phyloP scores from a whole-genome alignment of 1,140 invertebrate species.

The Drosophila kohkoa region DNA sequence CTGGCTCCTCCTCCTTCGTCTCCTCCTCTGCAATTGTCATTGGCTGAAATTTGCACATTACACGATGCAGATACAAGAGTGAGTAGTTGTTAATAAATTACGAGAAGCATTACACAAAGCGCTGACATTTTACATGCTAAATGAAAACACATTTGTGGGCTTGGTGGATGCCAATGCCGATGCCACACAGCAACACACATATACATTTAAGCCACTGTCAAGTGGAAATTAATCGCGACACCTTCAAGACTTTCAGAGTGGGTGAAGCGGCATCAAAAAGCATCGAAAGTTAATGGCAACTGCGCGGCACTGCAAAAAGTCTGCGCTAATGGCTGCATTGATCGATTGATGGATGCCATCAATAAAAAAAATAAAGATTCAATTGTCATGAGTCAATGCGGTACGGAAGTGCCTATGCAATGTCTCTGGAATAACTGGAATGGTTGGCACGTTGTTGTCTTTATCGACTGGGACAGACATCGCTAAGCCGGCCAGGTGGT shows the following conservation, averaged over 20 bases:
- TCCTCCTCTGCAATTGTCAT: slow-evolving; percentile 30
- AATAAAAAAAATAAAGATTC: slow-evolving; percentile 19
- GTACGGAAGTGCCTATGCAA: slow-evolving; percentile 33
- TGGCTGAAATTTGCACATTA: slow-evolving; percentile 16
- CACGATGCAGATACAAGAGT: slow-evolving; percentile 29
- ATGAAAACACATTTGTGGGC: slow-evolving; percentile 72
- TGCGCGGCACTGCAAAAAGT: slow-evolving; percentile 17
- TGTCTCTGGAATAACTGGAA: slow-evolving; percentile 13
- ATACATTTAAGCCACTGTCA: slow-evolving; percentile 45
- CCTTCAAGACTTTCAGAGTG: slow-evolving; percentile 46
- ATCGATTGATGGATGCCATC: slow-evolving; percentile 51
- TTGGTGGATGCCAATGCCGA: slow-evolving; percentile 53
- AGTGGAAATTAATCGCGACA: slow-evolving; percentile 68
- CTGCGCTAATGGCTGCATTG: slow-evolving; percentile 51
- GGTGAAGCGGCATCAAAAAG: slow-evolving; percentile 41
- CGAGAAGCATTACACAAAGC: slow-evolving; percentile 45
- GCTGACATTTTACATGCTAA: slow-evolving; percentile 76
- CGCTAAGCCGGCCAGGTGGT: slow-evolving; percentile 2
- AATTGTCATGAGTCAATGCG: neutral
- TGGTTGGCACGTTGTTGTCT: slow-evolving; percentile 25
- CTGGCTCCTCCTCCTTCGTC: slow-evolving; percentile 3
- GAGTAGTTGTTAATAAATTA: slow-evolving; percentile 40
- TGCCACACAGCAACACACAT: slow-evolving; percentile 17
- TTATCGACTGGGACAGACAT: no score
- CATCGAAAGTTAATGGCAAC: slow-evolving; percentile 10